phyloP scores from a whole-genome alignment of 1,140 invertebrate genomes.

The Drosophila tropicalis region DNA sequence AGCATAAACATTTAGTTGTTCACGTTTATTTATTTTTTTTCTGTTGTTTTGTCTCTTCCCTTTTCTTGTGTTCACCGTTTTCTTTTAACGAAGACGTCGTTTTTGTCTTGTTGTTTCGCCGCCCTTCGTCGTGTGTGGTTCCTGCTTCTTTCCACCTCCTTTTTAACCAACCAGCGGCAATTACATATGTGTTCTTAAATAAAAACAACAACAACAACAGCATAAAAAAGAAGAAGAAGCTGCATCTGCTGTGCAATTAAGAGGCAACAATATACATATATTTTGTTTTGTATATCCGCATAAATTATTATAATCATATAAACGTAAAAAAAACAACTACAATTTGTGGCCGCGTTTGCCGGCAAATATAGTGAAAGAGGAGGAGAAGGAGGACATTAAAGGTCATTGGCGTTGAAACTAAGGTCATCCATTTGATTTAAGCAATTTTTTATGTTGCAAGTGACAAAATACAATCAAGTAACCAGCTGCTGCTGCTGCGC shows the following conservation, averaged over 20 bases:
- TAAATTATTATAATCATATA: background rate
- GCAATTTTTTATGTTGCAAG: conserved; percentile 30
- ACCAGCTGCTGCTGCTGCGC: conserved; percentile 19
- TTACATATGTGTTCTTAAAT: conserved; percentile 61
- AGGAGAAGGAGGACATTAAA: conserved; percentile 6
- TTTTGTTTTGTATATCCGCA: background rate
- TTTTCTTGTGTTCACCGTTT: conserved; percentile 14
- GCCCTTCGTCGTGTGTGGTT: conserved; percentile 64
- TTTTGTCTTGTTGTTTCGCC: conserved; percentile 1
- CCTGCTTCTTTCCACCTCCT: conserved; percentile 21
- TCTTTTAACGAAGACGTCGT: background rate
- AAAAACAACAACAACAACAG: conserved; percentile 29
- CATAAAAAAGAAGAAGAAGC: conserved; percentile 23
- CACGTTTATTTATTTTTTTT: conserved; percentile 22
- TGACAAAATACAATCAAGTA: conserved; percentile 40
- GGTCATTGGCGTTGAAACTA: conserved; percentile 41
- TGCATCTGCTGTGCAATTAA: conserved; percentile 15
- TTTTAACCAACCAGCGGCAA: conserved; percentile 33
- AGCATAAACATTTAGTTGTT: conserved; percentile 32
- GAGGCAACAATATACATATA: conserved; percentile 11
- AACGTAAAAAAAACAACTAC: background rate
- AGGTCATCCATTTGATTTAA: conserved; percentile 24
- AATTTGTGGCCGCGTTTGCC: conserved; percentile 11
- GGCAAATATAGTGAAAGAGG: background rate
- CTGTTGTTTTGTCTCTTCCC: background rate